phyloP scores from a whole-genome alignment of 1,140 invertebrate species.

The Theocolax elegans region DNA sequence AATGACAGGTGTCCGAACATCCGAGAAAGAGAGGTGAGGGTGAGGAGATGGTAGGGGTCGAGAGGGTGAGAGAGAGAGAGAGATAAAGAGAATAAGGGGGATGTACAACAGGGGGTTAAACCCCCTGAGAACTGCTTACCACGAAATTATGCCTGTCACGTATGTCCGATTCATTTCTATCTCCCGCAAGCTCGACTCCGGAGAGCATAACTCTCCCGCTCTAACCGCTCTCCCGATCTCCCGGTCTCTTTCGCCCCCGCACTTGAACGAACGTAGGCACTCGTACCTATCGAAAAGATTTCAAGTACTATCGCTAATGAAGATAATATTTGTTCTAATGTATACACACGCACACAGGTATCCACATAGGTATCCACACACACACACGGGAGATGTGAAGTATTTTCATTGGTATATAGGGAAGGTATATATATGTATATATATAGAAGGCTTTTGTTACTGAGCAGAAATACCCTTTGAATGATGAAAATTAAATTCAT shows the following conservation, averaged over 20 bases:
- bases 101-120: slow-evolving; percentile 17
- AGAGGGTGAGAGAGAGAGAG: neutral
- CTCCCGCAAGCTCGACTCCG: slow-evolving; percentile 5
- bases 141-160: slow-evolving; percentile 63
- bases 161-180: slow-evolving; percentile 60
- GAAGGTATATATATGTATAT: no score
- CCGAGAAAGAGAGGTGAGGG: neutral
- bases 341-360: no score
- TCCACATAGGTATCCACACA: no score
- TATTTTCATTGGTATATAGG: no score
- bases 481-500: slow-evolving; percentile 26
- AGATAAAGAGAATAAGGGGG: neutral
- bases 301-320: no score
- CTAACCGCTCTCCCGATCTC: neutral
- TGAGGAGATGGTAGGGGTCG: neutral
- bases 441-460: neutral
- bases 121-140: slow-evolving; percentile 58
- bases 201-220: neutral
- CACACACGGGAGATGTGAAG: no score
- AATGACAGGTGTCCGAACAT: slow-evolving; percentile 58
- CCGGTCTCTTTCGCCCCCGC: neutral
- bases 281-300: no score
- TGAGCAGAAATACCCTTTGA: neutral
- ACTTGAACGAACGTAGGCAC: no score
- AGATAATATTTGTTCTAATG: no score